Percentiles rank a stretch among this genome's conserved stretches.
These are phyloP conservation scores for Garra rufa DNA, from an alignment of 2,113 vertebrate species.

Conservation along the genomic window DNA sequence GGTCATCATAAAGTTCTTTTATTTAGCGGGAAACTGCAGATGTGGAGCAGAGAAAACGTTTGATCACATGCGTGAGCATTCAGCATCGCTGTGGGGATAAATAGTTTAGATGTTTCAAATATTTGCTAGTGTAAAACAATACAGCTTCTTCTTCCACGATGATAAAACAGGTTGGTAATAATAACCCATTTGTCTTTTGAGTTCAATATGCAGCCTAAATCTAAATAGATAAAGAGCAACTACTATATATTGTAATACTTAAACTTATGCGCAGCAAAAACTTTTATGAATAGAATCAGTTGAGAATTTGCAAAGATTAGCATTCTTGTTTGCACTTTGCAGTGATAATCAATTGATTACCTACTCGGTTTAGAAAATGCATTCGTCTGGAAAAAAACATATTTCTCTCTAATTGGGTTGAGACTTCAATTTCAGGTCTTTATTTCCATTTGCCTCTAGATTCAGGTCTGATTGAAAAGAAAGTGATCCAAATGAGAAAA, in stretches of 20 bases:
- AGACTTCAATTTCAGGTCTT: constrained; percentile 56
- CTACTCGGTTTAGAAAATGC: constrained; percentile 52
- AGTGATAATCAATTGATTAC: constrained; percentile 60
- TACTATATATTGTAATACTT: not conserved
- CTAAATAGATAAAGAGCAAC: constrained; percentile 9
- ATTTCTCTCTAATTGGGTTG: constrained; percentile 50
- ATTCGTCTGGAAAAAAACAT: constrained; percentile 51
- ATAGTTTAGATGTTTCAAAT: constrained; percentile 9
- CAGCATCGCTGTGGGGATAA: not conserved
- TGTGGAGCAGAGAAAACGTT: constrained; percentile 9
- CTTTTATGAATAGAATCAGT: not conserved
- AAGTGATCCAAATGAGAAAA: constrained; percentile 50
- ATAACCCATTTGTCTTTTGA: constrained; percentile 42
- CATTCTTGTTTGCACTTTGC: constrained; percentile 42
- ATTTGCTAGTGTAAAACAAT: constrained; percentile 56
- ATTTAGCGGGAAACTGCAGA: not conserved
- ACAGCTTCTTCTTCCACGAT: constrained; percentile 50
- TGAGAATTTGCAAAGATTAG: constrained; percentile 23
- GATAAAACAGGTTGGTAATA: constrained; percentile 54
- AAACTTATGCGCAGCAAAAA: not conserved
- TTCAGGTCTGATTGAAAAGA: constrained; percentile 50
- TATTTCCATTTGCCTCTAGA: constrained; percentile 61
- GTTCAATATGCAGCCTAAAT: not conserved
- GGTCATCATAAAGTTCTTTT: not conserved
- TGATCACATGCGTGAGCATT: not conserved